phyloP scores from a whole-genome alignment of 2,797 vertebrate species.

The Esox lucius region DNA sequence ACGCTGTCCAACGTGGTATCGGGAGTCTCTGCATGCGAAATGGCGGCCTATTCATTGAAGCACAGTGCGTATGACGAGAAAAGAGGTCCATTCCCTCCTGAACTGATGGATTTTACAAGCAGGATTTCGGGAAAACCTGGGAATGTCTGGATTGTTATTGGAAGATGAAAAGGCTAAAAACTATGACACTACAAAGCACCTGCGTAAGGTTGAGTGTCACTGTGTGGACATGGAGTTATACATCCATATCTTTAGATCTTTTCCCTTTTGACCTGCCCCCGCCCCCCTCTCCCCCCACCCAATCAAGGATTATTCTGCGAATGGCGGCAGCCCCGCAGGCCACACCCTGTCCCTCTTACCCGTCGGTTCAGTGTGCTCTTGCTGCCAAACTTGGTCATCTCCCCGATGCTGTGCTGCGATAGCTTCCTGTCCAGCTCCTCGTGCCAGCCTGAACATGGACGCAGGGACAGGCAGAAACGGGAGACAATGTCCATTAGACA shows the following conservation, averaged over 20 bases:
- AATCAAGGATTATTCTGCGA: no score
- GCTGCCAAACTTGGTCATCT: constrained; percentile 90
- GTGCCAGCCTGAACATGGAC: constrained; percentile 78
- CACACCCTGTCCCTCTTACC: constrained; percentile 69
- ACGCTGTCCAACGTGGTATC: background rate
- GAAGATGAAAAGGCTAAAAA: no score
- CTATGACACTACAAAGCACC: background rate
- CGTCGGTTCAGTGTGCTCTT: constrained; percentile 89
- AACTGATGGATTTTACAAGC: no score
- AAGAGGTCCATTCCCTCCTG: no score
- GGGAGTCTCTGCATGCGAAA: background rate
- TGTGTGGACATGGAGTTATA: background rate
- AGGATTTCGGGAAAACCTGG: no score
- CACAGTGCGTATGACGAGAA: background rate
- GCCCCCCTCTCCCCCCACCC: no score
- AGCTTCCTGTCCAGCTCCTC: constrained; percentile 92
- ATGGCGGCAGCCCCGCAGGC: background rate
- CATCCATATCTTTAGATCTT: background rate
- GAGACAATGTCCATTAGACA: background rate
- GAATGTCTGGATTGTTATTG: no score
- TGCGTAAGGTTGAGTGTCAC: background rate
- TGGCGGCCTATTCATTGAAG: background rate
- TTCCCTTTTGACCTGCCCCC: no score
- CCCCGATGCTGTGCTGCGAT: constrained; percentile 93
- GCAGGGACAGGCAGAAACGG: constrained; percentile 4